Conservation (phyloP, 2,888 invertebrate genomes). For the Hylaea fasciaria region DNA sequence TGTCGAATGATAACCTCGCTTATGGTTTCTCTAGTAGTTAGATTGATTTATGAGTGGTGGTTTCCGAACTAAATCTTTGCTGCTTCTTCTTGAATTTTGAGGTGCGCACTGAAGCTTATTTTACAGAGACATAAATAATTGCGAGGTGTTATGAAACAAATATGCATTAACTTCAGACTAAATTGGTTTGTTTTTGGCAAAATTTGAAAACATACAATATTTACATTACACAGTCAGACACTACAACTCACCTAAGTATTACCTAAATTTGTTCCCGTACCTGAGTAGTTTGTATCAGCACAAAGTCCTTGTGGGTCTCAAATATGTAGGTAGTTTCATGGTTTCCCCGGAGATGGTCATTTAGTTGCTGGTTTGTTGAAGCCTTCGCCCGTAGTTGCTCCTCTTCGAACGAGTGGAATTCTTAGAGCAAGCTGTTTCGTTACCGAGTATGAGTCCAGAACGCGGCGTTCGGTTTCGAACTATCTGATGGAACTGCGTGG, state of each 20-base stretch:
- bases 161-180: slow-evolving; percentile 37
- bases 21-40: slow-evolving; percentile 79
- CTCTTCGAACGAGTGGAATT: slow-evolving; percentile 2
- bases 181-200: slow-evolving; percentile 31
- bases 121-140: slow-evolving; percentile 30
- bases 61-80: slow-evolving; percentile 75
- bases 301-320: slow-evolving; percentile 34
- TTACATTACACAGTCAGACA: slow-evolving; percentile 24
- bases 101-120: slow-evolving; percentile 55
- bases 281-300: slow-evolving; percentile 27
- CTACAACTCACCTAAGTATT: slow-evolving; percentile 14
- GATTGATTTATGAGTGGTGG: slow-evolving; percentile 78
- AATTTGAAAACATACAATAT: slow-evolving; percentile 23
- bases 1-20: slow-evolving; percentile 77
- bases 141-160: slow-evolving; percentile 35
- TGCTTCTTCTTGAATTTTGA: slow-evolving; percentile 71
- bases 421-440: slow-evolving; percentile 17
- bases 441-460: slow-evolving; percentile 7
- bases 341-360: slow-evolving; percentile 50
- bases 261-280: slow-evolving; percentile 19
- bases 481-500: slow-evolving; percentile 50
- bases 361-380: slow-evolving; percentile 71
- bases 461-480: slow-evolving; percentile 28
- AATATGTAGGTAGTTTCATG: slow-evolving; percentile 41
- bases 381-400: slow-evolving; percentile 50